phyloP scores from a whole-genome alignment of 64 coral and sea anemone genomes.

The Cladopsammia gracilis region DNA sequence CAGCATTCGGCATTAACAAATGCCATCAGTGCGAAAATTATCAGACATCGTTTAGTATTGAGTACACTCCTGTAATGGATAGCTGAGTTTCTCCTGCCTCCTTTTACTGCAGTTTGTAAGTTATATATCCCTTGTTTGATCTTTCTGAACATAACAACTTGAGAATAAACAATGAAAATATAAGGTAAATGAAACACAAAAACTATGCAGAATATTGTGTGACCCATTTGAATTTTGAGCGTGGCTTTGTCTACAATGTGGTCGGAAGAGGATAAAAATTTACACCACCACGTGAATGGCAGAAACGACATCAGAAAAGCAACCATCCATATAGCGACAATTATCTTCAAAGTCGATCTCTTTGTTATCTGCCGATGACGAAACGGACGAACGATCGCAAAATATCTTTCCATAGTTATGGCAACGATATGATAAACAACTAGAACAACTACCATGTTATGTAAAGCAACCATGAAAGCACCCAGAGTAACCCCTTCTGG shows the following conservation, averaged over 20 bases:
- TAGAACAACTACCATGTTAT: constrained; percentile 24
- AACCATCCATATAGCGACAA: constrained; percentile 22
- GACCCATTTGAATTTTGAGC: background rate
- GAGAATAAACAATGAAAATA: constrained; percentile 47
- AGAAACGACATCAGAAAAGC: background rate
- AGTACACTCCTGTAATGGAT: background rate
- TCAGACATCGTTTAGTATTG: constrained; percentile 20
- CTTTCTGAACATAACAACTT: constrained; percentile 40
- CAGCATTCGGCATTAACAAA: constrained; percentile 46
- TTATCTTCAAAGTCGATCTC: constrained; percentile 7
- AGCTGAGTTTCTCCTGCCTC: background rate
- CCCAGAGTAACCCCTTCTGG: background rate
- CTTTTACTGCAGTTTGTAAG: background rate
- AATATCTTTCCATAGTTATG: constrained; percentile 46
- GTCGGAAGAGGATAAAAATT: background rate
- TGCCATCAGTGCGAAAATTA: constrained; percentile 51
- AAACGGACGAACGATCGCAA: constrained; percentile 41
- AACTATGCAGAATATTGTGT: constrained; percentile 49
- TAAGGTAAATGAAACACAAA: constrained; percentile 55
- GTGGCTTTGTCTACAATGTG: background rate
- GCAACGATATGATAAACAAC: constrained; percentile 47
- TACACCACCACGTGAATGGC: background rate
- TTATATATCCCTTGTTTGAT: background rate
- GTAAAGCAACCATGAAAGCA: background rate
- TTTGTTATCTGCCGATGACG: constrained; percentile 42